These are phyloP conservation scores for Ditylenchus dipsaci DNA, from an alignment of 1,140 invertebrate species.

Conservation along the genomic window DNA sequence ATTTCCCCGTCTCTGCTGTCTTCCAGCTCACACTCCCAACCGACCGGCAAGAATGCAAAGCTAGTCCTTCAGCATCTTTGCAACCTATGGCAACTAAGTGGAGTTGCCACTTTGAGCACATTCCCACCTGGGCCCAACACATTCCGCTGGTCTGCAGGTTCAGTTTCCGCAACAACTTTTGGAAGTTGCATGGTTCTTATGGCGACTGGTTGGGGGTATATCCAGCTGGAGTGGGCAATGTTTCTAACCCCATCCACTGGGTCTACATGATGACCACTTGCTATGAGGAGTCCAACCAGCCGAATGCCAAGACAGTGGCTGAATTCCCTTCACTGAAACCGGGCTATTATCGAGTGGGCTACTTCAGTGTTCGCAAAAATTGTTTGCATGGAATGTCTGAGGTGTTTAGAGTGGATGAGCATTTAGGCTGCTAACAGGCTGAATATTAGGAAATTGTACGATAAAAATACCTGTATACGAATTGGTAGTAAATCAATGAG, in stretches of 20 bases:
- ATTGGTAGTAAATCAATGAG: too few relatives aligned
- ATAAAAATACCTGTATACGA: too few relatives aligned
- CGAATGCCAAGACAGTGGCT: background rate
- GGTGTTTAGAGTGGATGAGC: constrained; percentile 15
- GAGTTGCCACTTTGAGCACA: constrained; percentile 22
- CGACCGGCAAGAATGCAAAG: background rate
- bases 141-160: constrained; percentile 30
- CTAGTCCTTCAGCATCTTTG: too few relatives aligned
- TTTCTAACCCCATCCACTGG: constrained; percentile 19
- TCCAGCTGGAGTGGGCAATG: constrained; percentile 5
- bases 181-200: constrained; percentile 13
- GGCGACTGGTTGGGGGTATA: constrained; percentile 29
- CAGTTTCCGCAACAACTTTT: constrained; percentile 5
- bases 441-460: too few relatives aligned
- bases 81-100: too few relatives aligned
- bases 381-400: constrained; percentile 31
- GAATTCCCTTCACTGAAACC: constrained; percentile 22
- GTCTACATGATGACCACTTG: constrained; percentile 28
- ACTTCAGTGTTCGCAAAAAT: constrained; percentile 25
- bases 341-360: constrained; percentile 25
- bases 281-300: background rate
- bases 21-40: background rate
- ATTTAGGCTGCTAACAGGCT: background rate
- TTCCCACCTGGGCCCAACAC: constrained; percentile 16
- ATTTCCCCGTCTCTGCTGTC: constrained; percentile 28